Conservation (phyloP, 2,888 invertebrate species). For the Halocaridina rubra region DNA sequence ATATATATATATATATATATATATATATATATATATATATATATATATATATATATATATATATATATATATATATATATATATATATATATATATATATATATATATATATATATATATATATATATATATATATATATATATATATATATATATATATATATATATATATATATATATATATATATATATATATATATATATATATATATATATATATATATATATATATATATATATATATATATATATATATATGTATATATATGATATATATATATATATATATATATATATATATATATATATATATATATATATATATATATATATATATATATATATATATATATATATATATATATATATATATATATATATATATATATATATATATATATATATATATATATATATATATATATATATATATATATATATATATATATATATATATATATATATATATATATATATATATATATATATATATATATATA, state of each 20-base stretch:
- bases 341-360: slow-evolving; percentile 1
- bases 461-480: neutral
- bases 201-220: slow-evolving; percentile 4
- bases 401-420: neutral
- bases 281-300: neutral
- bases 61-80: neutral
- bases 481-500: neutral
- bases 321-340: neutral
- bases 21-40: neutral
- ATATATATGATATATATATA: neutral
- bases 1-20: slow-evolving; percentile 4
- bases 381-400: neutral
- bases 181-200: slow-evolving; percentile 8
- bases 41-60: neutral
- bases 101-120: no score
- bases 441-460: neutral
- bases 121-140: neutral
- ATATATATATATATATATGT: neutral
- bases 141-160: slow-evolving; percentile 8
- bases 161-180: slow-evolving; percentile 8
- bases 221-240: neutral
- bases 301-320: neutral
- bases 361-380: slow-evolving; percentile 2
- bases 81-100: no score
- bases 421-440: slow-evolving; percentile 3